phyloP scores from a whole-genome alignment of 1,140 invertebrate species.

The Asbolus verrucosus region DNA sequence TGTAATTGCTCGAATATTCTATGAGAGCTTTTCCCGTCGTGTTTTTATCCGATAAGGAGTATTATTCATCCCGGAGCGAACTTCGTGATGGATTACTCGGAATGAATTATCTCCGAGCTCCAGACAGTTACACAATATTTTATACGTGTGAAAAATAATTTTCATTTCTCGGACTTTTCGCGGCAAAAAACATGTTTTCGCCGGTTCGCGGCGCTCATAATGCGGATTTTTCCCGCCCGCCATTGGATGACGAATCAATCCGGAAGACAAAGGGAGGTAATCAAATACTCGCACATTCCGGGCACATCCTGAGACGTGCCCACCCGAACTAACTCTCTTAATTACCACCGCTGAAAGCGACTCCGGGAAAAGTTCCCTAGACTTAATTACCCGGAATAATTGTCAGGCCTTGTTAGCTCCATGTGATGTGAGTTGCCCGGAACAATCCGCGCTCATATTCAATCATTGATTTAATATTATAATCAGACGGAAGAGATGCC shows the following conservation, averaged over 20 bases:
- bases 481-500: too few species aligned
- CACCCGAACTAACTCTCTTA: slow-evolving; percentile 61
- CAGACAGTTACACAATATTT: slow-evolving; percentile 42
- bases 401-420: slow-evolving; percentile 64
- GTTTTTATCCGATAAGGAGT: slow-evolving; percentile 45
- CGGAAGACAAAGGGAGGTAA: slow-evolving; percentile 58
- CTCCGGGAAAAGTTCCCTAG: slow-evolving; percentile 61
- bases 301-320: slow-evolving; percentile 59
- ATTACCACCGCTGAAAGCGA: slow-evolving; percentile 62
- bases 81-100: slow-evolving; percentile 39
- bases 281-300: slow-evolving; percentile 62
- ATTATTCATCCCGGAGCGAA: slow-evolving; percentile 34
- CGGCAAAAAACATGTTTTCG: slow-evolving; percentile 1
- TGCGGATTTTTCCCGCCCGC: not conserved
- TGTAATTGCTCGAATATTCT: slow-evolving; percentile 52
- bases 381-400: slow-evolving; percentile 66
- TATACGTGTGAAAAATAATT: slow-evolving; percentile 21
- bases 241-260: slow-evolving; percentile 2
- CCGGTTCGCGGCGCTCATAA: not conserved
- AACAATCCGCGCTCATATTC: slow-evolving; percentile 34
- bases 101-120: slow-evolving; percentile 25
- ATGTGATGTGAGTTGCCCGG: slow-evolving; percentile 47
- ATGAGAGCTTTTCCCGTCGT: slow-evolving; percentile 29
- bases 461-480: slow-evolving; percentile 11
- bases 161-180: not conserved